phyloP scores from a whole-genome alignment of 2,888 invertebrate genomes.

The Drosophila buzzatii region DNA sequence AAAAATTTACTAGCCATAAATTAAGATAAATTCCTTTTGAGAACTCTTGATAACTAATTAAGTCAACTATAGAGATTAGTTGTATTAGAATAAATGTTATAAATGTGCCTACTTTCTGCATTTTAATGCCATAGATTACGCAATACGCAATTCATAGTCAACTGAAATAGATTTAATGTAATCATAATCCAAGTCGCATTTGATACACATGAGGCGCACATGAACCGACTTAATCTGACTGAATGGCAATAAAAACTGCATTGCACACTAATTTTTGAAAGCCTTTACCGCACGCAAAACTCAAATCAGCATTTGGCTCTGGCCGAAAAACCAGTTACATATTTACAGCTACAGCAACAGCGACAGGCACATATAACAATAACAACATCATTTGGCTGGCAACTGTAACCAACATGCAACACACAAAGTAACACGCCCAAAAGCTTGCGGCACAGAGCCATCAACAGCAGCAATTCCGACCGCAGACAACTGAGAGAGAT shows the following conservation, averaged over 20 bases:
- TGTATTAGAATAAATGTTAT: neutral
- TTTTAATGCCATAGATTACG: neutral
- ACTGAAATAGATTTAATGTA: neutral
- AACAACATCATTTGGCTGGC: constrained; percentile 29
- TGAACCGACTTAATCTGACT: constrained; percentile 11
- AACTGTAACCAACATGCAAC: constrained; percentile 49
- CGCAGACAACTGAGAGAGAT: constrained; percentile 2
- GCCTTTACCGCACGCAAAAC: constrained; percentile 65
- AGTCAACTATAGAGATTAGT: too few relatives aligned
- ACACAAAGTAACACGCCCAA: constrained; percentile 29
- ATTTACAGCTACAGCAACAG: constrained; percentile 4
- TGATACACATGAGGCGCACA: constrained; percentile 9
- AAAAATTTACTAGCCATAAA: neutral
- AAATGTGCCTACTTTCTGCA: neutral
- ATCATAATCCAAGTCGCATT: constrained; percentile 6
- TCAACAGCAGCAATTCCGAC: constrained; percentile 35
- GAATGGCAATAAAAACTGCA: constrained; percentile 36
- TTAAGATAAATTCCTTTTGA: neutral
- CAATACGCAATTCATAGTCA: too few relatives aligned
- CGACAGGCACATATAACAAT: constrained; percentile 1
- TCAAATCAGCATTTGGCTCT: constrained; percentile 60
- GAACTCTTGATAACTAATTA: neutral
- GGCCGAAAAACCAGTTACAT: constrained; percentile 38
- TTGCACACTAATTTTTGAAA: constrained; percentile 32
- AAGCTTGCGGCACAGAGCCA: constrained; percentile 50